Evolutionary conservation across 2,888 invertebrate species (phyloP), one percentile per base, ranked within the genome.

Genomic region (Metopia argyrocephala): DNA sequence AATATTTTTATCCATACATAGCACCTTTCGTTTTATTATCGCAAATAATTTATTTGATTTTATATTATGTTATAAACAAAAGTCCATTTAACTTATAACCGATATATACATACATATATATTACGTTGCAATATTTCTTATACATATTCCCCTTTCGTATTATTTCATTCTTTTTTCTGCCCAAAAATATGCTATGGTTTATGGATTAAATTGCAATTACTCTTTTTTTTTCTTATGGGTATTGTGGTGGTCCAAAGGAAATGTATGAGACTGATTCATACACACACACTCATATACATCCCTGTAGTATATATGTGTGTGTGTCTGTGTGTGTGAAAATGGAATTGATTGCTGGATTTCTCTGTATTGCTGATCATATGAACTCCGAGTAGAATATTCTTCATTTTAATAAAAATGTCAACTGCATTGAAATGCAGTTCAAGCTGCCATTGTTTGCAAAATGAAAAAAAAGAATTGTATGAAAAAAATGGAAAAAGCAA

Each of bases 201-300:
- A 70, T 76, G 70, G 70, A 70, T 76, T 65, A 65, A 70, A 70
- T 59, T 76, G 76, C 76, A 69, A 64, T 76, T 62, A 69, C 48
- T 56, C 54, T 25, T 12, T 12, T 38, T 52, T 46, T 64, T 73
- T 28, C 50, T 59, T 61, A 18, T 5, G 27, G 28, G 28, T 59
- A 15, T 62, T 48, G 31, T 68, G 5, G 20, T 28, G n/a, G 23
- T 21, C 52, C 20, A 62, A 25, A 61, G 50, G 59, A 70, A 31
- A 27, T 31, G 20, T 20, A 20, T 9, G 57, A 27, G 57, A 57
- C 28, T 15, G 20, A 31, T 59, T 59, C 31, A 12, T 38, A 2
- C 38, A 38, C 3, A 1, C 38, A 38, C 15, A 38, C 4, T 12
- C 31, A 3, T 31, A 9, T 38, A 4, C 15, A 38, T n/a, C n/a